Base-by-base conservation (phyloP, 2,888 invertebrate species). In the Chydorus sphaericus region DNA sequence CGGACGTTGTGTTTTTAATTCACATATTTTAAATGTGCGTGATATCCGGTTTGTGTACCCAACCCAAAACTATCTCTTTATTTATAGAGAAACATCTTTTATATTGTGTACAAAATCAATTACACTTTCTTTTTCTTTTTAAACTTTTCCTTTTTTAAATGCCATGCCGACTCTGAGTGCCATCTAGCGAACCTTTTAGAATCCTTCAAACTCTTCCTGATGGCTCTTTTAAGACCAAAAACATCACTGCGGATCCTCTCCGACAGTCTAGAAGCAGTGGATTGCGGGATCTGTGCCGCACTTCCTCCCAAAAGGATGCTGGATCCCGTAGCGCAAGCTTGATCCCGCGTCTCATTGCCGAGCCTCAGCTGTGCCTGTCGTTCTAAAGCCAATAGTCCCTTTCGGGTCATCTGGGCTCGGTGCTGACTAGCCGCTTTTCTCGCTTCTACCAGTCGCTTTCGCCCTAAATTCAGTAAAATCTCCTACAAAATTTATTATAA, bases 391-490 rank as follows among this genome's bases (percentile, higher is more conserved):
- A 52, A n/a, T 8, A 52, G 36, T 8, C 33, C 52, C 33, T 52
- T 52, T 8, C 52, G 31, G 10, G 52, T 37, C 52, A 18, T 14
- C 29, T 48, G 48, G 23, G 52, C 53, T 29, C 53, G 28, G 54
- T 57, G 54, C 48, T 57, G 64, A 28, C 63, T 65, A 5, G 66
- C 65, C 28, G 67, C 65, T 57, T 66, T 65, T 14, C 68, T 72
- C 5, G 89, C 90, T 70, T 91, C 90, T 78, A 87, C 87, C 54
- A 91, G 71, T 14, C 90, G 76, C 65, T 89, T 90, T 48, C 87
- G 75, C 5, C 91, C 91, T 29, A 91, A 75, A 10, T 84, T 87
- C 67, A 90, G 89, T n/a, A 91, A 75, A 61, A 91, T 91, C 62
- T 90, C 89, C 70, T 70, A 59, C 23, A 31, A 33, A 31, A 48